These are phyloP conservation scores for Alcedo atthis DNA, from an alignment of 2,797 vertebrate genomes.

Conservation along the genomic window DNA sequence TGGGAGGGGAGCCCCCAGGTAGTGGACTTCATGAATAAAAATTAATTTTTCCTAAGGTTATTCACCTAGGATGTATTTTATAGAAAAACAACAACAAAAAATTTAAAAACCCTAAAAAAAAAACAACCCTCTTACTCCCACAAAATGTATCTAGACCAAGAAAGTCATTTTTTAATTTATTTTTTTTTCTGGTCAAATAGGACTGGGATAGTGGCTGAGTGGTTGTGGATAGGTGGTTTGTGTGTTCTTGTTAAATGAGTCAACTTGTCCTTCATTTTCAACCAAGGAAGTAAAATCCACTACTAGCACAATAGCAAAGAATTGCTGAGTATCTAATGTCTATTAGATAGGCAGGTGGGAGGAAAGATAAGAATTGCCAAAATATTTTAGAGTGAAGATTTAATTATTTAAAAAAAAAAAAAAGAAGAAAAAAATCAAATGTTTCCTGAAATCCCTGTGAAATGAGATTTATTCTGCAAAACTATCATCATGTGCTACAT, in stretches of 20 bases:
- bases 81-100: neutral
- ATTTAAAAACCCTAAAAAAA: neutral
- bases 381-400: neutral
- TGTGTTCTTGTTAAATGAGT: neutral
- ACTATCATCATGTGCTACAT: neutral
- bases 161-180: neutral
- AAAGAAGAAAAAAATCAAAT: neutral
- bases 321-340: neutral
- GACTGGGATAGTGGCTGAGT: neutral
- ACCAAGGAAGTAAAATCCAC: slow-evolving; percentile 3
- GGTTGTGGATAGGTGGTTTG: slow-evolving; percentile 14
- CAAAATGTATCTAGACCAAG: neutral
- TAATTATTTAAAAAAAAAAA: neutral
- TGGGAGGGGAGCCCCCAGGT: neutral
- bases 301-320: neutral
- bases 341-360: neutral
- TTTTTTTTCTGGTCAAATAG: neutral
- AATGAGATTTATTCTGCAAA: neutral
- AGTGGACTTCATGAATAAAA: neutral
- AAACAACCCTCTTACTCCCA: neutral
- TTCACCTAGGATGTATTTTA: neutral
- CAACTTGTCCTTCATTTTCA: neutral
- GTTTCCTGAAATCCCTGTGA: neutral
- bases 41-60: neutral
- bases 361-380: neutral